Evolutionary conservation across 2,113 vertebrate species (phyloP).

Genomic region (Tyto alba): DNA sequence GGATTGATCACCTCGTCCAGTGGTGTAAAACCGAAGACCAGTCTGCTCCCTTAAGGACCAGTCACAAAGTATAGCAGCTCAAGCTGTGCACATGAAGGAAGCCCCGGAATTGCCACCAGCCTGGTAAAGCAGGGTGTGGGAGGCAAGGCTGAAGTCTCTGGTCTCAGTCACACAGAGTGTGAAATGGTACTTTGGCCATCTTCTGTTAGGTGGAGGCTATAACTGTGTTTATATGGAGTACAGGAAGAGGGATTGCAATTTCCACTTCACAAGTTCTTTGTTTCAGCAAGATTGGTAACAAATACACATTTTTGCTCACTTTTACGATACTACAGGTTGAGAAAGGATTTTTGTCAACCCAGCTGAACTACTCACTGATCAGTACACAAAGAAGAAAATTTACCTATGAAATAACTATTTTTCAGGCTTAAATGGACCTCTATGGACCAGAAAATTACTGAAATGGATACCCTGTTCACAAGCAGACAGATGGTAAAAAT

Average conservation of each 20-base stretch:
- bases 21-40: not conserved
- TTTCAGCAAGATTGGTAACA: not conserved
- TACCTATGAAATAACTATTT: not conserved
- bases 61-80: not conserved
- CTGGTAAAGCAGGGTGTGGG: not conserved
- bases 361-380: not conserved
- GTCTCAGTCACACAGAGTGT: not conserved
- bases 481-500: constrained; percentile 19
- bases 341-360: not conserved
- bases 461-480: not conserved
- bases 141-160: not conserved
- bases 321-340: not conserved
- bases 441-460: not conserved
- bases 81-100: not conserved
- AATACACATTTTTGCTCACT: not conserved
- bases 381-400: not conserved
- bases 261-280: not conserved
- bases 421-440: not conserved
- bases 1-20: not conserved
- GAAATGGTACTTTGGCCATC: not conserved
- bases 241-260: not conserved
- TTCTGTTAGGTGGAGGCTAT: not conserved
- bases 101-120: not conserved
- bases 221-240: not conserved
- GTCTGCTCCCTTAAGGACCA: not conserved